Percentiles rank a stretch among this genome's conserved stretches.
Conservation (phyloP, 2,797 vertebrate genomes). For the Danio choprae region DNA sequence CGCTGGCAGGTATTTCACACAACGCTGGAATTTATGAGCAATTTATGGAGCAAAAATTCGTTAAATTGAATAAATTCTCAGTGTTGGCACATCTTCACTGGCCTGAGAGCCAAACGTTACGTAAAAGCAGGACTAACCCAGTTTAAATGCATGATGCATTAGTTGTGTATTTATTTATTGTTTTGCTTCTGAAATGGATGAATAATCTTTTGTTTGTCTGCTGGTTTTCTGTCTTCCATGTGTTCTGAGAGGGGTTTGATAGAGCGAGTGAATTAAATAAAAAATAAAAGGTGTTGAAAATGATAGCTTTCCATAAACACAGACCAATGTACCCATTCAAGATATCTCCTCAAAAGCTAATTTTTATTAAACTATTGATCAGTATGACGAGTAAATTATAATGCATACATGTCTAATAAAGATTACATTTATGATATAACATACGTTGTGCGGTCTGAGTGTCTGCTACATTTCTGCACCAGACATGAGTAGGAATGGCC, state of each 20-base stretch:
- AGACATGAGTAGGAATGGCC: background rate
- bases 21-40: constrained; percentile 39
- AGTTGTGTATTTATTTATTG: too few relatives aligned
- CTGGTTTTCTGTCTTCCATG: background rate
- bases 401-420: too few relatives aligned
- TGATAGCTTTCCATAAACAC: background rate
- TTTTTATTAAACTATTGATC: background rate
- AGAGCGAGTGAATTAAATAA: background rate
- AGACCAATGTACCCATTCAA: background rate
- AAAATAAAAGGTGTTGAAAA: background rate
- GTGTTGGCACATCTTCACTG: constrained; percentile 4
- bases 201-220: background rate
- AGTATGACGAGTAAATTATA: too few relatives aligned
- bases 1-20: constrained; percentile 25
- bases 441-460: constrained; percentile 23
- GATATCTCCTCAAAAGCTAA: background rate
- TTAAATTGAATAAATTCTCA: constrained; percentile 22
- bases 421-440: constrained; percentile 1
- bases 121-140: background rate
- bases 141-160: constrained; percentile 14
- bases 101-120: background rate
- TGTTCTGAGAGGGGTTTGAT: background rate
- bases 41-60: constrained; percentile 33
- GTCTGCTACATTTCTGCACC: background rate
- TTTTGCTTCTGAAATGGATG: background rate